phyloP scores from a whole-genome alignment of 2,113 vertebrate species.

The Cottus gobio region DNA sequence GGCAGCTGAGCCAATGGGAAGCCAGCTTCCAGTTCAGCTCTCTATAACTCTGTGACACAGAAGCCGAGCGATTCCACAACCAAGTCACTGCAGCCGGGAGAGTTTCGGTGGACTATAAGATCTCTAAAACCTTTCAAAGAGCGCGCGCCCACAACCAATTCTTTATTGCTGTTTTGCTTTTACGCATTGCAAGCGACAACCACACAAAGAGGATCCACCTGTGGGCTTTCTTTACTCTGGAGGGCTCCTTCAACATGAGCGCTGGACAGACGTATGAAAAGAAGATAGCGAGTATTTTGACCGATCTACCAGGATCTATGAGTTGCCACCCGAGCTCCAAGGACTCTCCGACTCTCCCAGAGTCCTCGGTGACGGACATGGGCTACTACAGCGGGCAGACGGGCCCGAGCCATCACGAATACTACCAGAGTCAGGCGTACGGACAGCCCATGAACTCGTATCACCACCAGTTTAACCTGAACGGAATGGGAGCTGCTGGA shows the following conservation, averaged over 20 bases:
- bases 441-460: constrained; percentile 90
- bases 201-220: constrained; percentile 26
- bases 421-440: constrained; percentile 89
- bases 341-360: constrained; percentile 96
- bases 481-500: constrained; percentile 87
- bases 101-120: constrained; percentile 67
- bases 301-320: constrained; percentile 94
- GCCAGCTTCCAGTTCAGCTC: constrained; percentile 85
- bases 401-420: constrained; percentile 89
- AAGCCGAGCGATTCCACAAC: constrained; percentile 78
- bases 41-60: constrained; percentile 92
- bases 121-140: constrained; percentile 48
- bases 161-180: constrained; percentile 10
- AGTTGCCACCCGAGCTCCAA: constrained; percentile 96
- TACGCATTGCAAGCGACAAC: constrained; percentile 1
- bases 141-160: constrained; percentile 24
- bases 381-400: constrained; percentile 93
- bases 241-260: constrained; percentile 87
- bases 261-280: constrained; percentile 91
- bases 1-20: constrained; percentile 90
- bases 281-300: constrained; percentile 94
- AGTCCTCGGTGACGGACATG: constrained; percentile 96
- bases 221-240: constrained; percentile 63
- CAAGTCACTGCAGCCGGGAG: constrained; percentile 70
- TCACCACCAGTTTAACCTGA: constrained; percentile 92